phyloP scores from a whole-genome alignment of 2,888 invertebrate species.

The Lepidonotus clava region DNA sequence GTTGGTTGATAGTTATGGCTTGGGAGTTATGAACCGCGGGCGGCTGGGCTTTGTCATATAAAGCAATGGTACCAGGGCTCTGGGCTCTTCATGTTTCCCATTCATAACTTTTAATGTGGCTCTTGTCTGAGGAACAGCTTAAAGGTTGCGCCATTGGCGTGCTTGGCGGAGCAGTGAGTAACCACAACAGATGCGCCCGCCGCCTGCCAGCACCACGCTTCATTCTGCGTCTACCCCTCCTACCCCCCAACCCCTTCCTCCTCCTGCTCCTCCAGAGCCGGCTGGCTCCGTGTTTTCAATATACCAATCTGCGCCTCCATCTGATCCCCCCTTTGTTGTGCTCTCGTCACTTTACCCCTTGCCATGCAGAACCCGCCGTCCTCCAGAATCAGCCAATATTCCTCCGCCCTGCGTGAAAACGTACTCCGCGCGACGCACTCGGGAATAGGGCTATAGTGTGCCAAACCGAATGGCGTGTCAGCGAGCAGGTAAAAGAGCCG shows the following conservation, averaged over 20 bases:
- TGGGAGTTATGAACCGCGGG: not conserved
- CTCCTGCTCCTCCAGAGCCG: too few relatives aligned
- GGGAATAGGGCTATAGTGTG: not conserved
- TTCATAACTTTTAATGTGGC: slow-evolving; percentile 6
- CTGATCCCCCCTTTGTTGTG: slow-evolving; percentile 31
- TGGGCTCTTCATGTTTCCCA: not conserved
- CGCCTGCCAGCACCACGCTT: not conserved
- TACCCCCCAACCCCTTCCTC: too few relatives aligned
- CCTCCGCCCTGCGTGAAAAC: not conserved
- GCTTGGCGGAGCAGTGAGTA: not conserved
- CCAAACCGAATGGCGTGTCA: not conserved
- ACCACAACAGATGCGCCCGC: slow-evolving; percentile 21
- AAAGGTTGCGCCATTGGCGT: not conserved
- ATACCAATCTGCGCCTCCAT: slow-evolving; percentile 37
- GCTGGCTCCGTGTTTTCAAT: slow-evolving; percentile 32
- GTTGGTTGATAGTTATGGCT: too few relatives aligned
- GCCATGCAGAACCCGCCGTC: not conserved
- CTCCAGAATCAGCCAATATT: not conserved
- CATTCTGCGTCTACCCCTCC: not conserved
- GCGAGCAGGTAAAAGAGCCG: not conserved
- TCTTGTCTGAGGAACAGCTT: slow-evolving; percentile 1
- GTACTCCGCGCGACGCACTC: not conserved
- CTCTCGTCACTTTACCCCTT: not conserved
- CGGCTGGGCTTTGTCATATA: not conserved
- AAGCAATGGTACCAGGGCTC: not conserved